These are phyloP conservation scores for Amia ocellicauda DNA, from an alignment of 2,113 vertebrate genomes.

Conservation along the genomic window DNA sequence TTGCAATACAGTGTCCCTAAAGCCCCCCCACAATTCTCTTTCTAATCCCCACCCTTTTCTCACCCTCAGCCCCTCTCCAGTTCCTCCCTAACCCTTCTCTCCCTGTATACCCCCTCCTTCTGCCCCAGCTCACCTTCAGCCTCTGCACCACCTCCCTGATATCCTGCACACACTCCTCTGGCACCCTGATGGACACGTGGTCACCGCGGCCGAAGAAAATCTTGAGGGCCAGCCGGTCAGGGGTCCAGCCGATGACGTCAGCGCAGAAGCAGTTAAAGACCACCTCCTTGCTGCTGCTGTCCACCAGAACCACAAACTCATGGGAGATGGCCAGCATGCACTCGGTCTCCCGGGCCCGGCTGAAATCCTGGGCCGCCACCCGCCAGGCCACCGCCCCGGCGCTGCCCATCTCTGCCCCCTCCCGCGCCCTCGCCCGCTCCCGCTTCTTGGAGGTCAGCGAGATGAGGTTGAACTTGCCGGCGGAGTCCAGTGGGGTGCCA, in stretches of 20 bases:
- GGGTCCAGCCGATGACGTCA: slow-evolving; percentile 89
- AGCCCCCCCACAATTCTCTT: too few species aligned
- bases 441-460: slow-evolving; percentile 85
- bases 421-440: slow-evolving; percentile 74
- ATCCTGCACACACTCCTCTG: slow-evolving; percentile 73
- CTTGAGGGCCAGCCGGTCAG: slow-evolving; percentile 71
- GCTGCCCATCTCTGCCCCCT: slow-evolving; percentile 71
- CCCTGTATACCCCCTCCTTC: too few species aligned
- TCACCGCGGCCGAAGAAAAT: slow-evolving; percentile 88
- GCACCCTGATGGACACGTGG: slow-evolving; percentile 71
- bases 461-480: slow-evolving; percentile 84
- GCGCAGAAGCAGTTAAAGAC: slow-evolving; percentile 90
- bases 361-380: slow-evolving; percentile 76
- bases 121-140: slow-evolving; percentile 74
- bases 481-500: slow-evolving; percentile 76
- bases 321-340: slow-evolving; percentile 79
- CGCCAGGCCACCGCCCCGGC: slow-evolving; percentile 78
- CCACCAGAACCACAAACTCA: slow-evolving; percentile 76
- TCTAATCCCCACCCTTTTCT: too few species aligned
- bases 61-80: too few species aligned
- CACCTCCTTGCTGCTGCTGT: slow-evolving; percentile 79
- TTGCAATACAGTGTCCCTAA: too few species aligned
- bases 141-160: slow-evolving; percentile 85
- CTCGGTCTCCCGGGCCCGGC: slow-evolving; percentile 56
- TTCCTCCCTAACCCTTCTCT: neutral